phyloP scores from a whole-genome alignment of 2,113 vertebrate species.

The Carassius carassius region DNA sequence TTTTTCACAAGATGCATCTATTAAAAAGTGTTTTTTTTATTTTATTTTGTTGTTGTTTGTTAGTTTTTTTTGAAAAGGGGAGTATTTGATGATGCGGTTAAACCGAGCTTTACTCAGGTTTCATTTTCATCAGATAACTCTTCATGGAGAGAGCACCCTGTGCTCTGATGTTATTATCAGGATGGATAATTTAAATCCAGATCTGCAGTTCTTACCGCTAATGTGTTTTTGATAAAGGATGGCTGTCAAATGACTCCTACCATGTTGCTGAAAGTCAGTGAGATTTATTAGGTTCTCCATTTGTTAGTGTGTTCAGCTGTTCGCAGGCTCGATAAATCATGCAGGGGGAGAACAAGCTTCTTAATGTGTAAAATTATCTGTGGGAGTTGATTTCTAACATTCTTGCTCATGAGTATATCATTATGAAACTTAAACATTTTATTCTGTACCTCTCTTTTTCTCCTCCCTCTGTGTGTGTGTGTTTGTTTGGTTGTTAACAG shows the following conservation, averaged over 20 bases:
- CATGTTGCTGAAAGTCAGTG: conserved; percentile 32
- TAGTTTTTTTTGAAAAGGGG: neutral
- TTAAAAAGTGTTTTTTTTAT: neutral
- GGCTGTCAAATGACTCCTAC: conserved; percentile 24
- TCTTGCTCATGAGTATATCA: neutral
- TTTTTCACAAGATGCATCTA: neutral
- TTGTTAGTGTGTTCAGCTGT: neutral
- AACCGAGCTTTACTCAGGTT: conserved; percentile 3
- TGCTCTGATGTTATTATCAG: conserved; percentile 31
- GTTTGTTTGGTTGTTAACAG: conserved; percentile 69
- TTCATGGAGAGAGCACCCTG: neutral
- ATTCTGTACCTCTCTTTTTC: conserved; percentile 34
- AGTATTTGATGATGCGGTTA: neutral
- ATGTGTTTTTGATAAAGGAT: conserved; percentile 47
- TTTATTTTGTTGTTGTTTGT: too few species aligned
- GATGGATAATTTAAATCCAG: conserved; percentile 40
- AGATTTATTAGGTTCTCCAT: conserved; percentile 24
- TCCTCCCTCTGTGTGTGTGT: conserved; percentile 36
- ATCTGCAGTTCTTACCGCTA: conserved; percentile 28
- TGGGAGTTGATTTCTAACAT: neutral
- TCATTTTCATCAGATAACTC: conserved; percentile 21
- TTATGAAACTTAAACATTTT: conserved; percentile 4
- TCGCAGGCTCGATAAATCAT: neutral
- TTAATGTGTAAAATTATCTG: conserved; percentile 9
- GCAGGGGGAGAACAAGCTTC: neutral